Evolutionary conservation across 2,888 invertebrate species (phyloP).

Genomic region (Limnephilus marmoratus): DNA sequence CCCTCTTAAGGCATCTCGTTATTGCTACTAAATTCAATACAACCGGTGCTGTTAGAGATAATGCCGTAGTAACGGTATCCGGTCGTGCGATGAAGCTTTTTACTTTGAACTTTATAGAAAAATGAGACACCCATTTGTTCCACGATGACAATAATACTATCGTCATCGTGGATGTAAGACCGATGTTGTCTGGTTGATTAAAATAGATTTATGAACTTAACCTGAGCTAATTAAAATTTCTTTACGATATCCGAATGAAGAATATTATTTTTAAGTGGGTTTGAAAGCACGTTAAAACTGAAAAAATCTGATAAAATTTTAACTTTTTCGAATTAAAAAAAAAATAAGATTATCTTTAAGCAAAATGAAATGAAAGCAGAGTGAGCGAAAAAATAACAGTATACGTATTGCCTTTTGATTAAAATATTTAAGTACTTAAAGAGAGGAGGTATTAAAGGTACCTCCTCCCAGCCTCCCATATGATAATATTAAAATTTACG

Average conservation of each 20-base stretch:
- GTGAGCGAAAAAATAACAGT: not conserved
- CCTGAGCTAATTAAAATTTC: not conserved
- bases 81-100: too few species aligned
- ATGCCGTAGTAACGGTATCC: not conserved
- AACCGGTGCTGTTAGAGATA: not conserved
- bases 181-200: not conserved
- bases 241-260: not conserved
- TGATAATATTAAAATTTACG: not conserved
- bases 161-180: too few species aligned
- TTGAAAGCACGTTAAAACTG: not conserved
- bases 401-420: slow-evolving; percentile 2
- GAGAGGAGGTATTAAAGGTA: not conserved
- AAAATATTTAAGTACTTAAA: not conserved
- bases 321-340: not conserved
- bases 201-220: not conserved
- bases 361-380: not conserved
- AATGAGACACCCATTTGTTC: too few species aligned
- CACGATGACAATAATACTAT: not conserved
- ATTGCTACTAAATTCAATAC: not conserved
- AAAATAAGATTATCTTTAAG: not conserved
- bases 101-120: not conserved
- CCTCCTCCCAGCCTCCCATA: not conserved
- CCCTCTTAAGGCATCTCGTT: too few species aligned
- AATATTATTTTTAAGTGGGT: not conserved
- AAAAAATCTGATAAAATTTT: not conserved